Evolutionary conservation across 2,888 invertebrate genomes (phyloP), one percentile per base, ranked within the genome.

Genomic region (Mechanitis messenoides): DNA sequence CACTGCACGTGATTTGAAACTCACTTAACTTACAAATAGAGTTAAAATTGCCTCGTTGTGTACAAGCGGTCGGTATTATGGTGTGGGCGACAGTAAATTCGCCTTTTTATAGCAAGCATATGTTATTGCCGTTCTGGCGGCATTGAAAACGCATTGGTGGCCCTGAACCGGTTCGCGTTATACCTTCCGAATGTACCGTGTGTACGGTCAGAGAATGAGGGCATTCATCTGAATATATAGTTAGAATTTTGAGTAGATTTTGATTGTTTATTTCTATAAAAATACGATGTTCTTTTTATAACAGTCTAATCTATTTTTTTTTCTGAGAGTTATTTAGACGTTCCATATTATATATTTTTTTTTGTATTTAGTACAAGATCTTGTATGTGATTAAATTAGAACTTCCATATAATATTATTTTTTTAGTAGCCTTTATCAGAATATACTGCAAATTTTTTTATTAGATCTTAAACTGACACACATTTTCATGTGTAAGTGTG

Each of bases 131-230:
- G 71, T 74, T 71, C 68, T 69, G 70, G 70, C 71, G 69, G 73
- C 73, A 80, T 78, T 79, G 78, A 80, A 78, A 79, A 79, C 79
- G 78, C 85, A 80, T 77, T 80, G 83, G 85, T 84, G 87, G 85
- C 79, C 78, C 67, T 62, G 45, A 71, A 86, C 85, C 85, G 85
- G 85, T 86, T 78, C 65, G 76, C 68, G 83, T 84, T 82, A 84
- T 83, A 79, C 80, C 74, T 70, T 72, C 70, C 73, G 68, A 58
- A 70, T 71, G 70, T 77, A 77, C 79, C 81, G 80, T 74, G 74
- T 74, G 74, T 79, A 84, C 60, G n/a, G 80, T 59, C 60, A 62
- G 75, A 72, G 74, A 61, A 77, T 50, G 31, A 50, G 50, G 31
- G 50, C 31, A 50, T 50, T 31, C 50, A 50, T 31, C n/a, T 31